Percentiles rank a stretch among this genome's conserved stretches.
Conservation (phyloP, 2,888 invertebrate genomes). For the Syrphus vitripennis region DNA sequence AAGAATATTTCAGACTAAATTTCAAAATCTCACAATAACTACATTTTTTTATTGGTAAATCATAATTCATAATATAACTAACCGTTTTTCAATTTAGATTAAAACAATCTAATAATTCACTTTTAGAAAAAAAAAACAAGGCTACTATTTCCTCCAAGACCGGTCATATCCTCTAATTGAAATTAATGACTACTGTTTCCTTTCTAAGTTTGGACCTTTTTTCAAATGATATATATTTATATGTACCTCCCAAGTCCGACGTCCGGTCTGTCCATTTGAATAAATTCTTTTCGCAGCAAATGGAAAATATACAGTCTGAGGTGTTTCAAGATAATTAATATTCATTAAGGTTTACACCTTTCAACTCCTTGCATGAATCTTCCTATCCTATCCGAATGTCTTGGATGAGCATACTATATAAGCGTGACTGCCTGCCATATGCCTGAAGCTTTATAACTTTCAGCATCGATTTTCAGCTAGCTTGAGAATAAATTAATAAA, state of each 20-base stretch:
- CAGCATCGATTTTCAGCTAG: conserved; percentile 31
- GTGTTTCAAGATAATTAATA: conserved; percentile 60
- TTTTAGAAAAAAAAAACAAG: not conserved
- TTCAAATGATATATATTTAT: not conserved
- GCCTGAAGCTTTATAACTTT: conserved; percentile 2
- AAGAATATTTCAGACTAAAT: too few species aligned
- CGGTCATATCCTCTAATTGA: conserved; percentile 42
- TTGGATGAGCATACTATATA: not conserved
- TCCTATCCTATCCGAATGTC: too few species aligned
- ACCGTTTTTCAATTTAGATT: not conserved
- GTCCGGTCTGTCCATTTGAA: not conserved
- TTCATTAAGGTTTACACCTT: conserved; percentile 24
- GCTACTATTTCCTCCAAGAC: not conserved
- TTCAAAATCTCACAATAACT: too few species aligned
- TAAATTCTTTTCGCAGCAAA: conserved; percentile 7
- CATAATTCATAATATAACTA: too few species aligned
- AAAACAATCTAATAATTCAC: not conserved
- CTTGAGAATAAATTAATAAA: conserved; percentile 29
- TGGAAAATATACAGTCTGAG: conserved; percentile 38
- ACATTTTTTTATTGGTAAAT: too few species aligned
- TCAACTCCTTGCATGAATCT: not conserved
- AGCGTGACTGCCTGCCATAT: conserved; percentile 6
- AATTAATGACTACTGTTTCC: conserved; percentile 49
- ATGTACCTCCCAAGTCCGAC: not conserved
- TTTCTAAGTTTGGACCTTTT: not conserved